Conservation (phyloP, 2,113 vertebrate genomes). For the Sporophila hypoxantha region DNA sequence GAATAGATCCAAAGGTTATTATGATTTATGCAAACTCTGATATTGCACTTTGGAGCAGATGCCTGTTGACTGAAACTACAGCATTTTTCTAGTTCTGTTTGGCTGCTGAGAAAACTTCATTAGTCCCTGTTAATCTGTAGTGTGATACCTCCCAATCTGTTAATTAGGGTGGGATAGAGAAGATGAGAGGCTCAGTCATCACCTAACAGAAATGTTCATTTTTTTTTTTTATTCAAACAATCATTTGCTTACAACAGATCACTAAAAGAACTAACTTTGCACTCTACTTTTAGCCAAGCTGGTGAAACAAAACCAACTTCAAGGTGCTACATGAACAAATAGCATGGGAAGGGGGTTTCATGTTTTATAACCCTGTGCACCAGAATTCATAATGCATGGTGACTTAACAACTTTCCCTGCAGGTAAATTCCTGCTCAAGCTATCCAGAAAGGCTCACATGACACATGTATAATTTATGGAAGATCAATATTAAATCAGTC, state of each 20-base stretch:
- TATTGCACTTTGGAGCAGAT: background rate
- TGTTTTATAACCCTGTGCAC: background rate
- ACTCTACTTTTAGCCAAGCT: background rate
- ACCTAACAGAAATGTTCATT: background rate
- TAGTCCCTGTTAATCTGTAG: background rate
- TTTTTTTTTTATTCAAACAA: background rate
- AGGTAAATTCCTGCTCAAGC: background rate
- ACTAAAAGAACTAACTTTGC: background rate
- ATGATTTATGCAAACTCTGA: background rate
- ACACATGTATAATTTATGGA: slow-evolving; percentile 40
- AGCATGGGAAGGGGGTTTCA: background rate
- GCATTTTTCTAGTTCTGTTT: background rate
- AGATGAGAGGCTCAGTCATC: background rate
- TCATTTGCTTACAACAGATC: background rate
- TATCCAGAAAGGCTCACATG: slow-evolving; percentile 12
- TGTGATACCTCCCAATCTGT: background rate
- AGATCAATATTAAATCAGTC: slow-evolving; percentile 56
- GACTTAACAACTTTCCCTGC: slow-evolving; percentile 39
- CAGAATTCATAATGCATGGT: background rate
- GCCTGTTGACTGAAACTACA: background rate
- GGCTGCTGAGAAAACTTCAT: background rate
- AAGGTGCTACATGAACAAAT: background rate
- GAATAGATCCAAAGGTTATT: background rate
- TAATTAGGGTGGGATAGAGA: background rate
- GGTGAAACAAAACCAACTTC: background rate